These are phyloP conservation scores for Myotis lucifugus DNA, from an alignment of 2,113 vertebrate species.

Conservation along the genomic window DNA sequence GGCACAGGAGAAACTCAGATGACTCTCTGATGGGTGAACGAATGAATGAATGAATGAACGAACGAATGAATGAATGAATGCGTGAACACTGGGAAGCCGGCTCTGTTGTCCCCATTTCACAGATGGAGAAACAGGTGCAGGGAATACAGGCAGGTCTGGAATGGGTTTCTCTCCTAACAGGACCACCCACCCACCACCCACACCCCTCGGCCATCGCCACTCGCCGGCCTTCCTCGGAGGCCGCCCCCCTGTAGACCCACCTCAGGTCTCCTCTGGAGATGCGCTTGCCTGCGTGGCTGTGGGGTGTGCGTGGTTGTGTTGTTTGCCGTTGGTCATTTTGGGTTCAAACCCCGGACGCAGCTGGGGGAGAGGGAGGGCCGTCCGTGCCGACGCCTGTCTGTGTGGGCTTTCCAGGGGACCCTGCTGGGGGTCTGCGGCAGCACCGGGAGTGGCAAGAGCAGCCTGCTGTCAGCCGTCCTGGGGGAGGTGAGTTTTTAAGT, in stretches of 20 bases:
- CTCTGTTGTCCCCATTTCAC: background rate
- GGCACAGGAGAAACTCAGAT: background rate
- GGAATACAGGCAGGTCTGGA: background rate
- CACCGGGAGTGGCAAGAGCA: slow-evolving; percentile 57
- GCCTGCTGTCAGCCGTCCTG: slow-evolving; percentile 57
- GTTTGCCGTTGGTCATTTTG: background rate
- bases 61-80: background rate
- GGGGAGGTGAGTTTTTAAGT: slow-evolving; percentile 61
- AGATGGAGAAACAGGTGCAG: background rate
- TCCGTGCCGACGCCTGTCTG: background rate
- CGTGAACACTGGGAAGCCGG: background rate
- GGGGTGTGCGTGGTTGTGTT: background rate
- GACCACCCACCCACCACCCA: too few relatives aligned
- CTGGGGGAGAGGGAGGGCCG: background rate
- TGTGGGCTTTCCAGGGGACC: slow-evolving; percentile 52
- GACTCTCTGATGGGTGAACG: background rate
- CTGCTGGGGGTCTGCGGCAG: slow-evolving; percentile 43
- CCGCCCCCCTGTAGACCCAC: accelerated
- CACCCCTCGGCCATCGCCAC: background rate
- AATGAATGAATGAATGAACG: background rate
- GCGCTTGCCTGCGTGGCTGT: background rate
- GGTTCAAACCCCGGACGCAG: background rate
- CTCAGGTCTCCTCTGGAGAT: background rate
- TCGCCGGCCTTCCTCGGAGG: background rate
- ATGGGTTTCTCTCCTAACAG: background rate